Base-by-base conservation (phyloP, 2,797 vertebrate species). In the Pogonophryne albipinna region DNA sequence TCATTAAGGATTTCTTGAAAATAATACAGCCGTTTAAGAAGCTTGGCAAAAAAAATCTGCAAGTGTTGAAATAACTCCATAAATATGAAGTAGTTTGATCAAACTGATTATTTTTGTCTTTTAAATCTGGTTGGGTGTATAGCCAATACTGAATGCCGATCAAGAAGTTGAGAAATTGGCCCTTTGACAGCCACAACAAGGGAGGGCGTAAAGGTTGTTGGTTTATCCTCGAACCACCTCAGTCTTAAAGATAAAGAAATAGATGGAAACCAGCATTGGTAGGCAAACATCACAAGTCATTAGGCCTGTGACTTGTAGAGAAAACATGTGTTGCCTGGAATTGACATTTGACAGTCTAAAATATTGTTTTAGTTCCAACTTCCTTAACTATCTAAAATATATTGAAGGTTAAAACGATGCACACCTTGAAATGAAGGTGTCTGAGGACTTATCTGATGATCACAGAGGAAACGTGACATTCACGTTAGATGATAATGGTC, bases 391-490 rank as follows among this genome's bases (percentile, higher is more conserved):
- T 41, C 15, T n/a, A 31, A 9, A 46, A 51, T 66, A 3, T 10
- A 61, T 51, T 34, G 11, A 10, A 62, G 16, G 34, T 4, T 49
- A 45, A 66, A 61, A 64, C 44, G 51, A 49, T 78, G 79, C 75
- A 79, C 76, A 85, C 69, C 81, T 89, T 85, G 78, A 78, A 62
- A 70, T 58, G 49, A 3, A 72, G 42, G 60, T 79, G 67, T 84
- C 74, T 74, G 73, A 66, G 31, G 10, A 41, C 12, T 65, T 59
- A 53, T n/a, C 10, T 49, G 56, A 72, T 58, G 69, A 79, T 70
- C 47, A 67, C 57, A 34, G 67, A 56, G 14, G 15, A 66, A 82
- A 72, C 6, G 12, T 62, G 16, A 66, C 52, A 46, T 64, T 66
- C 16, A 47, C 52, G 65, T 62, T 16, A 75, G 20, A 71, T 20